Base-by-base conservation (phyloP, 2,888 invertebrate genomes). In the Callinectes sapidus region DNA sequence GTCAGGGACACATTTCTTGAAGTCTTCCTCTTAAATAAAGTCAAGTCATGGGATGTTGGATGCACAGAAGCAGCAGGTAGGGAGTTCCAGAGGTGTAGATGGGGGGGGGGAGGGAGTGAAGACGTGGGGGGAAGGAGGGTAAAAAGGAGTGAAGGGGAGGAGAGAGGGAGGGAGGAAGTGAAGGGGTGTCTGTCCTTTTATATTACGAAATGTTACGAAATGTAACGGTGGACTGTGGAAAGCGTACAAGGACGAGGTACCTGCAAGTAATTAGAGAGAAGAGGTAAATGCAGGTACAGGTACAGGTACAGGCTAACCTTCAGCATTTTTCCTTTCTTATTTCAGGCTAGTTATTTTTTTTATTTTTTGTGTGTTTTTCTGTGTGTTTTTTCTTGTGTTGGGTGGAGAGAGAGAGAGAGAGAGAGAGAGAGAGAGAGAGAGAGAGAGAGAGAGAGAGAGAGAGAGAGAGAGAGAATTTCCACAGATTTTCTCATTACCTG, bases 401-500 rank as follows among this genome's bases (percentile, higher is more conserved):
- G 61, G 18, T 18, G 10, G 61, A 61, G 61, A 61, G 61, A 18
- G 61, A 61, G 61, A 61, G 61, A 18, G 61, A 61, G 61, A 61
- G 61, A 61, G 61, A 61, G 61, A 18, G 61, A 61, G 61, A 61
- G 61, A 61, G 61, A 61, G 61, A 61, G 61, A 61, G 61, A 61
- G 61, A 61, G 61, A 61, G 61, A 61, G 61, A 61, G 61, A 61
- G 61, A 61, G 61, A 61, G 61, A 61, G 61, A 61, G 61, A 61
- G 61, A 61, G 61, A 61, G 61, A 61, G 61, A 61, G 61, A 8
- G 10, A 23, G 61, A 8, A 18, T 48, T 48, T 48, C 48, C 48
- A 48, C 48, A 48, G 48, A 48, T 48, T 48, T 48, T 48, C 48
- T 48, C 48, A 48, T 48, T 48, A 48, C 48, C 48, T 0, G 48